Base-by-base conservation (phyloP, 1,140 invertebrate genomes). In the Heterodera carotae region DNA sequence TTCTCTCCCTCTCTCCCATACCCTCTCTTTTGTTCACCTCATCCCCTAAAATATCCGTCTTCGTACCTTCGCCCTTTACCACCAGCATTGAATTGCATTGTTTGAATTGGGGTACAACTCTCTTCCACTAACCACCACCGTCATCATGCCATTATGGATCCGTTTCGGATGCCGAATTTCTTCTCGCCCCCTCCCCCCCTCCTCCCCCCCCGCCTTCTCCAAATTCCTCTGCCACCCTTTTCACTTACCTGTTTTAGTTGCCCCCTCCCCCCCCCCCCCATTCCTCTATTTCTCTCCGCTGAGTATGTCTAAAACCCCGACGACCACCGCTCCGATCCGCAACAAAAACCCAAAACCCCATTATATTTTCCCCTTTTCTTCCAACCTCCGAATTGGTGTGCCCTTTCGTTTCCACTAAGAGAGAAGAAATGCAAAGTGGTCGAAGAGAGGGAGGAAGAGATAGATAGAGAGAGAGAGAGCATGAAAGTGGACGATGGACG, bases 51-150 rank as follows among this genome's bases (percentile, higher is more conserved):
- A 62, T 62, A 7, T 29, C 59, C 59, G 22, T n/a, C 8, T 62
- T 62, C 59, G n/a, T 29, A 62, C 29, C 59, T 25, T 7, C 18
- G n/a, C n/a, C n/a, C n/a, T n/a, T n/a, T n/a, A n/a, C n/a, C n/a
- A n/a, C n/a, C n/a, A n/a, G n/a, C n/a, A n/a, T n/a, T n/a, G n/a
- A n/a, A n/a, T n/a, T n/a, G 60, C 60, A 27, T 66, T 66, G 62
- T 66, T 66, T 66, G 62, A 29, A 22, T 66, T 66, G 62, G 60
- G 62, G 27, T 66, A 12, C 62, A 34, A 34, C 27, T 29, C 27
- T 43, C 27, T 15, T 25, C 27, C 62, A 62, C 18, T 25, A n/a
- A 62, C 59, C 4, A 25, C 25, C 62, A 6, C 33, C 27, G 15
- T 29, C 62, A 6, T 34, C 27, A 6, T 34, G 8, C 25, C 62